Evolutionary conservation across 2,888 invertebrate species (phyloP).

Genomic region (Lamellibrachia columna): DNA sequence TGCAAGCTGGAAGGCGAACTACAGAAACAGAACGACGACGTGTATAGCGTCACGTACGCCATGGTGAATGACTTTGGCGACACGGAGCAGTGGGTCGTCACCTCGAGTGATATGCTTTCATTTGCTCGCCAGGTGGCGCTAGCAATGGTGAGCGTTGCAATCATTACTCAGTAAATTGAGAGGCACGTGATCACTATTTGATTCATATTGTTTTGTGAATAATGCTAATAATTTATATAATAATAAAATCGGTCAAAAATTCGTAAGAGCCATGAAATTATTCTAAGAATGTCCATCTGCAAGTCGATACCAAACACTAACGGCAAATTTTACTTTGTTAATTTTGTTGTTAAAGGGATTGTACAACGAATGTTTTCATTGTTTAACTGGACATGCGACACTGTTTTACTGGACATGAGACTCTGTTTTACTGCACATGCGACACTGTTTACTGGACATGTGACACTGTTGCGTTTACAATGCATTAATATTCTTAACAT

Average conservation of each 20-base stretch:
- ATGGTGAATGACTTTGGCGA: conserved; percentile 57
- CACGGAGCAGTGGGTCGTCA: conserved; percentile 61
- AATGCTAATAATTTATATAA: neutral
- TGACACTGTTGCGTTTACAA: too few species aligned
- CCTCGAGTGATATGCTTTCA: conserved; percentile 78
- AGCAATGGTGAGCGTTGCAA: conserved; percentile 78
- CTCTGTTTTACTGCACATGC: too few species aligned
- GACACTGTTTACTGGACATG: too few species aligned
- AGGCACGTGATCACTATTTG: neutral
- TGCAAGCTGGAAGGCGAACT: conserved; percentile 60
- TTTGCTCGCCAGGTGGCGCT: conserved; percentile 85
- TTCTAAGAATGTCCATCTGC: too few species aligned
- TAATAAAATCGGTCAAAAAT: neutral
- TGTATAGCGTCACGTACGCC: conserved; percentile 52
- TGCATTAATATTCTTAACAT: too few species aligned
- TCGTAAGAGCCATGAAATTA: too few species aligned
- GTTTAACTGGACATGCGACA: too few species aligned
- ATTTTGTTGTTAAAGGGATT: too few species aligned
- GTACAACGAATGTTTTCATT: too few species aligned
- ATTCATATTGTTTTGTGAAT: neutral
- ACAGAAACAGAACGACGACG: conserved; percentile 44
- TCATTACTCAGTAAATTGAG: neutral
- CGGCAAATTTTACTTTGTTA: too few species aligned
- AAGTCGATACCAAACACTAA: too few species aligned
- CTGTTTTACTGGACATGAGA: too few species aligned